Conservation (phyloP, 2,888 invertebrate genomes). For the Embidobia sp. region DNA sequence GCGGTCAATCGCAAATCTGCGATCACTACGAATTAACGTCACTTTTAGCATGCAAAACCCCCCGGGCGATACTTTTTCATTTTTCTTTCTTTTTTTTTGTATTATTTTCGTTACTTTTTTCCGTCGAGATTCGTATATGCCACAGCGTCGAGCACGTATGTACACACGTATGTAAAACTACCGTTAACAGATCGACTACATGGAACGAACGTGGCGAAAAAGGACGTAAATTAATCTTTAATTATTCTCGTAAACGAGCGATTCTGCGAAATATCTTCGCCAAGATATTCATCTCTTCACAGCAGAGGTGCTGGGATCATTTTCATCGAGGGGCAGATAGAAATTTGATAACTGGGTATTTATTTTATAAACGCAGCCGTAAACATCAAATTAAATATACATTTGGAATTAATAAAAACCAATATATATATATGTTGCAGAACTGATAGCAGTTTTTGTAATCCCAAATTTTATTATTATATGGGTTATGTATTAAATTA, state of each 20-base stretch:
- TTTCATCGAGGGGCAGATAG: slow-evolving; percentile 58
- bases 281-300: slow-evolving; percentile 61
- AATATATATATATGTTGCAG: slow-evolving; percentile 54
- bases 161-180: slow-evolving; percentile 62
- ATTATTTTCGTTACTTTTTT: not conserved
- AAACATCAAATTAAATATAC: slow-evolving; percentile 64
- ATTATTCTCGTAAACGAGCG: slow-evolving; percentile 61
- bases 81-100: slow-evolving; percentile 11
- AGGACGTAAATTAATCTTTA: slow-evolving; percentile 62
- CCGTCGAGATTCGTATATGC: slow-evolving; percentile 42
- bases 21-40: slow-evolving; percentile 67
- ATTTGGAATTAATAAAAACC: slow-evolving; percentile 62
- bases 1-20: slow-evolving; percentile 66
- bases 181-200: slow-evolving; percentile 63
- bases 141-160: slow-evolving; percentile 39
- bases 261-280: slow-evolving; percentile 61
- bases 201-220: slow-evolving; percentile 52
- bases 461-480: slow-evolving; percentile 42
- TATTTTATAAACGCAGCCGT: slow-evolving; percentile 58
- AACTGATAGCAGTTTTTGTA: slow-evolving; percentile 28
- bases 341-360: slow-evolving; percentile 63
- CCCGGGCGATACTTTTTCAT: slow-evolving; percentile 47
- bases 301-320: slow-evolving; percentile 61
- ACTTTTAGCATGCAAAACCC: slow-evolving; percentile 59
- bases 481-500: slow-evolving; percentile 59